Evolutionary conservation across 2,888 invertebrate species (phyloP).

Genomic region (Cryptocheilus praepositus): DNA sequence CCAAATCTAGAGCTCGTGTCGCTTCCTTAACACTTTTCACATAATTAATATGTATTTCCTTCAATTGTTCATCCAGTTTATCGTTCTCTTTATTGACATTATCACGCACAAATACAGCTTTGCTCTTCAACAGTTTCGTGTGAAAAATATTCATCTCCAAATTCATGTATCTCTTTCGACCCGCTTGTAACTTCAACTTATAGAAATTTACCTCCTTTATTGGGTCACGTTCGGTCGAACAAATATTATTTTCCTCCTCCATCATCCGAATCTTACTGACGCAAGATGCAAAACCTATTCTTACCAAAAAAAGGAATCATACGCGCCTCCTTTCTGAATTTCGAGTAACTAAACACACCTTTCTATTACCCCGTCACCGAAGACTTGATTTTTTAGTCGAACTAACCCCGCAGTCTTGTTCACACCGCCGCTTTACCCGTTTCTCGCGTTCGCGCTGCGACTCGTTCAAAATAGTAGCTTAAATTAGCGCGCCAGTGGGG

Average conservation of each 20-base stretch:
- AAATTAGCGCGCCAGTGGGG: no score
- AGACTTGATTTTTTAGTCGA: no score
- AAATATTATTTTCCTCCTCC: no score
- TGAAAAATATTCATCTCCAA: conserved; percentile 34
- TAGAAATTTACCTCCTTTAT: conserved; percentile 23
- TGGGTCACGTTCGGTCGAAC: background rate
- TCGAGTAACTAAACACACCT: no score
- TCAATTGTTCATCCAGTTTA: conserved; percentile 30
- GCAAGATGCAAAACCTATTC: no score
- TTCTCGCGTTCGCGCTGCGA: no score
- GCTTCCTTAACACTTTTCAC: background rate
- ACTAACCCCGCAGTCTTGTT: background rate
- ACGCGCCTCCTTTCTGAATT: no score
- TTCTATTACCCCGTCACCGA: no score
- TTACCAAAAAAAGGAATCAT: no score
- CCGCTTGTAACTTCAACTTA: conserved; percentile 26
- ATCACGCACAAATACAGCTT: conserved; percentile 39
- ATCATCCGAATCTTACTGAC: no score
- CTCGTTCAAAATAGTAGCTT: no score
- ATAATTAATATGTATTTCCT: conserved; percentile 36
- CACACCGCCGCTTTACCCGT: background rate
- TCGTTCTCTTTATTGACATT: conserved; percentile 24
- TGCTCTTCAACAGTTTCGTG: conserved; percentile 32
- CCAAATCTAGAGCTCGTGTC: background rate
- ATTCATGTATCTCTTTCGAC: conserved; percentile 20